Evolutionary conservation across 2,797 vertebrate genomes (phyloP), one percentile per base, ranked within the genome.

Genomic region (Perodicticus potto): DNA sequence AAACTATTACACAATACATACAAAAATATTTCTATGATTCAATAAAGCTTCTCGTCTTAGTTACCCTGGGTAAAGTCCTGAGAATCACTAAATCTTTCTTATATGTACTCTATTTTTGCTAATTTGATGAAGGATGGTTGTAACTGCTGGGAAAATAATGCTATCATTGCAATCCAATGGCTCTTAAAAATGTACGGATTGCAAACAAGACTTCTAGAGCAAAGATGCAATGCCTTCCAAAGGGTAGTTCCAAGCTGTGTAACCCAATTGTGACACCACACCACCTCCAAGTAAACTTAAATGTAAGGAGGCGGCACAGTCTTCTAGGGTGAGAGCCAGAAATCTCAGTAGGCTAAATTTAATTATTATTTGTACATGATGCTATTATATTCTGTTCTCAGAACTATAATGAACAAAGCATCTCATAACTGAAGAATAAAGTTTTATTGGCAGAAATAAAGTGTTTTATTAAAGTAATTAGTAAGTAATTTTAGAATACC

Each of bases 301-400:
- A 80, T 2, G 8, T 22, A 80, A 32, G 17, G 34, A 40, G 6
- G 27, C 74, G 45, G 43, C 6, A 20, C 11, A 65, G 19, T 72
- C 43, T 73, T 3, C 32, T 0, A 1, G 7, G 5, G 11, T 17
- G 27, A 67, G 59, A 86, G 23, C 4, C 20, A 67, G 19, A 0
- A 0, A 27, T 13, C 12, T 34, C 45, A 74, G 43, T 4, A 23
- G 23, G 32, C 23, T 74, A 43, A 67, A 78, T 67, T 22, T n/a
- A 29, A 70, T 57, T 23, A 13, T 53, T 61, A 37, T 22, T 77
- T 94, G 27, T 29, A 40, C 17, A 7, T 65, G 27, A 32, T 59
- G 23, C 17, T 25, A 45, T 29, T 82, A 43, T 49, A 55, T 25
- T 80, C 2, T 77, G 7, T 76, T 59, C 29, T 84, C 6, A 49